Percentiles rank a stretch among this genome's conserved stretches.
Conservation (phyloP, 2,797 vertebrate species). For the Gymnoscopelus braueri region DNA sequence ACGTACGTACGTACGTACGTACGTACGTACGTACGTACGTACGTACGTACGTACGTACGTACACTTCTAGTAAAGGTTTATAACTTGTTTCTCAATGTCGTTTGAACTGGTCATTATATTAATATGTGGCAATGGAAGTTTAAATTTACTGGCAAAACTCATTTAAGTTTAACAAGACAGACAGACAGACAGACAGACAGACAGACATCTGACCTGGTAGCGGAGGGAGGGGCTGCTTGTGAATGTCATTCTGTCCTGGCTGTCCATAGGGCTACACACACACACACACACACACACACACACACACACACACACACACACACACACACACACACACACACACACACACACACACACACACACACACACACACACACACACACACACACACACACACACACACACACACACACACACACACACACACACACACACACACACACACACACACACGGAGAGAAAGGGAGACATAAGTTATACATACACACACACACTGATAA, state of each 20-base stretch:
- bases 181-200: background rate
- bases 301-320: conserved; percentile 12
- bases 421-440: background rate
- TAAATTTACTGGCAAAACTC: no score
- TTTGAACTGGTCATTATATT: no score
- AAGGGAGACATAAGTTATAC: no score
- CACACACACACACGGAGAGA: background rate
- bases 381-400: background rate
- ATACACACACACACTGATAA: background rate
- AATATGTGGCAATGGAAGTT: no score
- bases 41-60: no score
- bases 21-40: no score
- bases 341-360: conserved; percentile 6
- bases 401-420: conserved; percentile 4
- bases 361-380: conserved; percentile 2
- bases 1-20: no score
- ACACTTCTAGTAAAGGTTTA: no score
- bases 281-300: conserved; percentile 31
- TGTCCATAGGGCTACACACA: conserved; percentile 83
- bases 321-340: conserved; percentile 7
- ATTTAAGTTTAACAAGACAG: no score
- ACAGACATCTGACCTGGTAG: conserved; percentile 77
- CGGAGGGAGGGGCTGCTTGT: conserved; percentile 85
- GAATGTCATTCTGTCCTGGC: conserved; percentile 82
- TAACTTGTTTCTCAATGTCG: no score